phyloP scores from a whole-genome alignment of 2,888 invertebrate genomes.

The Lysandra bellargus region DNA sequence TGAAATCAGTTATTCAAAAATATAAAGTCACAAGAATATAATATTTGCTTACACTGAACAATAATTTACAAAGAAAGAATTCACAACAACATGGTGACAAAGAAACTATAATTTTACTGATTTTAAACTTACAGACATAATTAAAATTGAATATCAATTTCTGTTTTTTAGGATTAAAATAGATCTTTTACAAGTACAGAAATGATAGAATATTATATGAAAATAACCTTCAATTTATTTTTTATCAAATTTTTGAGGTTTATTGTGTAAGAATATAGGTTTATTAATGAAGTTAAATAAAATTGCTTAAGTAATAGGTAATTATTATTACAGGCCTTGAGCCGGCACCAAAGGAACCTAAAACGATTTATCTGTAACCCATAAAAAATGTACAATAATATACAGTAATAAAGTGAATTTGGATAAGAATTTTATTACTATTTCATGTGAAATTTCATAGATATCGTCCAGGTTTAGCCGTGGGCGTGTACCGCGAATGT shows the following conservation, averaged over 20 bases:
- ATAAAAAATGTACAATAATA: not conserved
- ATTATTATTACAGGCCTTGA: not conserved
- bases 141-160: too few relatives aligned
- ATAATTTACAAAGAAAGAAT: too few relatives aligned
- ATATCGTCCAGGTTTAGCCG: conserved; percentile 2
- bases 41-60: too few relatives aligned
- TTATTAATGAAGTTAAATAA: not conserved
- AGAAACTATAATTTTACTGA: too few relatives aligned
- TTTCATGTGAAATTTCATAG: not conserved
- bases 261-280: not conserved
- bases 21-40: too few relatives aligned
- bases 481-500: conserved; percentile 42
- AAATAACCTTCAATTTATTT: not conserved
- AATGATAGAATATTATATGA: not conserved
- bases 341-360: not conserved
- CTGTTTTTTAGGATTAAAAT: too few relatives aligned
- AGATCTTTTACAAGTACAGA: too few relatives aligned
- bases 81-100: too few relatives aligned
- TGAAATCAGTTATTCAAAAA: too few relatives aligned
- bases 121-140: too few relatives aligned
- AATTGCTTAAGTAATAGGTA: not conserved
- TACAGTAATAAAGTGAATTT: not conserved
- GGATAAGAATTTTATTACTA: not conserved
- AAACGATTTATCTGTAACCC: not conserved
- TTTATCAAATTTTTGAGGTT: not conserved